Evolutionary conservation across 2,888 invertebrate genomes (phyloP).

Genomic region (Tetropium fuscum): DNA sequence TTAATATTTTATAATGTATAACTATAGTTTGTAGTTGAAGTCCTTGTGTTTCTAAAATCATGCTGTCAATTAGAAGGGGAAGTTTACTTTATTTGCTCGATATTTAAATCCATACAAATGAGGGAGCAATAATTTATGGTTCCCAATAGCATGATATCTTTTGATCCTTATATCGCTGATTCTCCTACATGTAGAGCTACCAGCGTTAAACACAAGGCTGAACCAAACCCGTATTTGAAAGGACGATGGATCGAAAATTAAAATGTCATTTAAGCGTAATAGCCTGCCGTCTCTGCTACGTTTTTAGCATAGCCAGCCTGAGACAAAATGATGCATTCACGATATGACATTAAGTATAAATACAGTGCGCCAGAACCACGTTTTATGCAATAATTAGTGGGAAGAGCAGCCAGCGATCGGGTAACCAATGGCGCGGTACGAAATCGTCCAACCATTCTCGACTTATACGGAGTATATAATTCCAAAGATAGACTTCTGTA

Average conservation of each 20-base stretch:
- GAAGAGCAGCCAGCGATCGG: slow-evolving; percentile 56
- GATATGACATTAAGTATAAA: slow-evolving; percentile 61
- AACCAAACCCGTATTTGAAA: neutral
- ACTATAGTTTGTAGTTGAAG: too few species aligned
- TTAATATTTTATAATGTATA: too few species aligned
- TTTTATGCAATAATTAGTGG: slow-evolving; percentile 63
- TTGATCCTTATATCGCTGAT: too few species aligned
- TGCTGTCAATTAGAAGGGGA: too few species aligned
- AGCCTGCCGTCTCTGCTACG: slow-evolving; percentile 52
- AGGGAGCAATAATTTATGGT: too few species aligned
- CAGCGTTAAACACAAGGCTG: too few species aligned
- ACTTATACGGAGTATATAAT: slow-evolving; percentile 61
- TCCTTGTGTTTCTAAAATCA: too few species aligned
- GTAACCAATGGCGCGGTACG: slow-evolving; percentile 55
- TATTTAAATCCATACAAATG: too few species aligned
- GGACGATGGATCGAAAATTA: slow-evolving; percentile 49
- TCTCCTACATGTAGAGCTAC: too few species aligned
- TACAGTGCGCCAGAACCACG: slow-evolving; percentile 58
- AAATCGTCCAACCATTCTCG: slow-evolving; percentile 47
- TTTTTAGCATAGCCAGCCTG: slow-evolving; percentile 45
- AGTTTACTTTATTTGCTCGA: too few species aligned
- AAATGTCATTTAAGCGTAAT: slow-evolving; percentile 61
- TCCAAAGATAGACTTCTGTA: slow-evolving; percentile 64
- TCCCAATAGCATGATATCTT: too few species aligned
- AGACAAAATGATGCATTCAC: slow-evolving; percentile 62